Base-by-base conservation (phyloP, 2,113 vertebrate species). In the Lycocorax pyrrhopterus region DNA sequence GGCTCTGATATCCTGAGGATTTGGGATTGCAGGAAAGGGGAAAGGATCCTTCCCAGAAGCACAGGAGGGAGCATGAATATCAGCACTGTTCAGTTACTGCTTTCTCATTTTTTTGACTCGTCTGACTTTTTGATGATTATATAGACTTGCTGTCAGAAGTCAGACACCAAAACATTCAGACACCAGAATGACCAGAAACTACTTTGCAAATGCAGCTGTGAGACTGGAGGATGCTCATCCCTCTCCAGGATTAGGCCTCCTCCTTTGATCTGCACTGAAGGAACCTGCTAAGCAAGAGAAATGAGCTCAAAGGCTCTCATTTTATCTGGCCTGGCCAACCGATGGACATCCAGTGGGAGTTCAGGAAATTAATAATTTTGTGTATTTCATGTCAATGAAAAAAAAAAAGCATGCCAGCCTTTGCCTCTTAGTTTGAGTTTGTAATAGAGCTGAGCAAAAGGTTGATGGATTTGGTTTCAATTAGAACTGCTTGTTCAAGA, bases 361-460 rank as follows among this genome's bases (percentile, higher is more conserved):
- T 23, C 26, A 86, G 71, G 37, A 85, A 86, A 84, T 89, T 56
- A 82, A 91, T 96, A 58, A 85, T 89, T 91, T 82, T 90, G 19
- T 76, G 33, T 66, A 63, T 87, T 87, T 83, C 21, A 37, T 41
- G 46, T 73, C 66, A 87, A 22, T 78, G 47, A 8, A 13, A 20
- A 49, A 51, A 62, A 46, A 69, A 47, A 30, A 12, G 8, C 2
- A 6, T 3, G 4, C 30, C 17, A 23, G 23, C 23, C 27, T 79
- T 83, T 89, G 26, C 41, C 26, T 63, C 51, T 43, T 1, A 1
- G 32, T 73, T 76, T 46, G 29, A 89, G 46, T 75, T 93, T 13
- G 1, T 71, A 71, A 59, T 4, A n/a, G 35, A 84, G 35, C 43
- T 76, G n/a, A 90, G 51, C 30, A 68, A 74, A 85, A 83, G 17